Conservation (phyloP, 1,140 invertebrate genomes). For the Camponotus pennsylvanicus region DNA sequence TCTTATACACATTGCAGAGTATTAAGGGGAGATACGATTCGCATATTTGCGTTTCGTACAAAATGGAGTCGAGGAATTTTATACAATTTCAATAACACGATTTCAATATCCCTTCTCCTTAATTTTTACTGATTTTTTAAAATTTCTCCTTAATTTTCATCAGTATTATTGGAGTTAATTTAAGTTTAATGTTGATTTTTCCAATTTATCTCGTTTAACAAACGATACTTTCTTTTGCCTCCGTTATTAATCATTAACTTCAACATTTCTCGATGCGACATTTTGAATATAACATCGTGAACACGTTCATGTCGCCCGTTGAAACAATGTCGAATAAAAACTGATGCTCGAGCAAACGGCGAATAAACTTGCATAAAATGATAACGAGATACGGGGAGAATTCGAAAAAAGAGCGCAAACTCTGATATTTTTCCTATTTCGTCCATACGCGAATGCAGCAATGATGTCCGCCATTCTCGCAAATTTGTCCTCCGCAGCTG, state of each 20-base stretch:
- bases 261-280: background rate
- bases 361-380: slow-evolving; percentile 49
- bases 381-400: background rate
- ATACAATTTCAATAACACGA: background rate
- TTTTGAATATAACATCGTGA: slow-evolving; percentile 1
- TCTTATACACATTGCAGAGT: slow-evolving; percentile 20
- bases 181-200: background rate
- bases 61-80: background rate
- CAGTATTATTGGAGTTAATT: too few relatives aligned
- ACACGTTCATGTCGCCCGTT: background rate
- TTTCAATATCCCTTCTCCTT: background rate
- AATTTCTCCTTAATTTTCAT: too few relatives aligned
- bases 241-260: background rate
- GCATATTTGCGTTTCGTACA: background rate
- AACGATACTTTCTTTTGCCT: background rate
- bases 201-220: background rate
- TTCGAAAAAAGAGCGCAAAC: slow-evolving; percentile 9
- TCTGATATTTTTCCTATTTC: slow-evolving; percentile 12
- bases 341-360: slow-evolving; percentile 32
- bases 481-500: slow-evolving; percentile 43
- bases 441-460: slow-evolving; percentile 24
- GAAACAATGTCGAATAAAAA: slow-evolving; percentile 37
- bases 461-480: slow-evolving; percentile 48
- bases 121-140: background rate
- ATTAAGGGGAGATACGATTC: slow-evolving; percentile 10